Conservation (phyloP, 2,888 invertebrate species). For the Rambutsinella grinnellia region DNA sequence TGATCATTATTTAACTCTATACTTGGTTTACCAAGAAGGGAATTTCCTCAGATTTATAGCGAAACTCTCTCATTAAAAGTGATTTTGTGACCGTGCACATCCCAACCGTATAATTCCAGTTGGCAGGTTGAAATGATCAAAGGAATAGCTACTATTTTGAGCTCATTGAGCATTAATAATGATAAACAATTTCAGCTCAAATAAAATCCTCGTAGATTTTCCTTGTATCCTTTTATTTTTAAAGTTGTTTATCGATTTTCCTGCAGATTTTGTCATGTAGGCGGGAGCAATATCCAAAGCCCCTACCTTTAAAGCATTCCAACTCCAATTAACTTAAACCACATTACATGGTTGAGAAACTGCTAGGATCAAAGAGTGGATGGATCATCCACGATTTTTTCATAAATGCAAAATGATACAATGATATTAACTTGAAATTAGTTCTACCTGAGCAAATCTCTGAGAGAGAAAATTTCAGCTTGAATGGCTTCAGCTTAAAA, state of each 20-base stretch:
- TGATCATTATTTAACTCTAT: too few species aligned
- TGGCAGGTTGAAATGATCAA: conserved; percentile 47
- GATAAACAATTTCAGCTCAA: too few species aligned
- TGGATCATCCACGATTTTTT: conserved; percentile 37
- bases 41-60: too few species aligned
- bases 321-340: conserved; percentile 50
- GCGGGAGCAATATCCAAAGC: too few species aligned
- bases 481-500: neutral
- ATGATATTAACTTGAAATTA: neutral
- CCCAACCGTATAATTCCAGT: conserved; percentile 50
- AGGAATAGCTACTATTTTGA: conserved; percentile 24
- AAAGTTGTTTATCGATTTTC: too few species aligned
- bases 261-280: too few species aligned
- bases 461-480: neutral
- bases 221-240: too few species aligned
- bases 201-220: too few species aligned
- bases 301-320: too few species aligned
- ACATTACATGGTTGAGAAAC: conserved; percentile 38
- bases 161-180: conserved; percentile 32
- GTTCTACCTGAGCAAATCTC: neutral
- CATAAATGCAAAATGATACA: neutral
- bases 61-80: conserved; percentile 45
- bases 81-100: conserved; percentile 37
- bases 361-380: conserved; percentile 31
- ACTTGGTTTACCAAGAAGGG: too few species aligned